Percentiles rank a stretch among this genome's conserved stretches.
Conservation (phyloP, 2,113 vertebrate species). For the Onychorhynchus coronatus region DNA sequence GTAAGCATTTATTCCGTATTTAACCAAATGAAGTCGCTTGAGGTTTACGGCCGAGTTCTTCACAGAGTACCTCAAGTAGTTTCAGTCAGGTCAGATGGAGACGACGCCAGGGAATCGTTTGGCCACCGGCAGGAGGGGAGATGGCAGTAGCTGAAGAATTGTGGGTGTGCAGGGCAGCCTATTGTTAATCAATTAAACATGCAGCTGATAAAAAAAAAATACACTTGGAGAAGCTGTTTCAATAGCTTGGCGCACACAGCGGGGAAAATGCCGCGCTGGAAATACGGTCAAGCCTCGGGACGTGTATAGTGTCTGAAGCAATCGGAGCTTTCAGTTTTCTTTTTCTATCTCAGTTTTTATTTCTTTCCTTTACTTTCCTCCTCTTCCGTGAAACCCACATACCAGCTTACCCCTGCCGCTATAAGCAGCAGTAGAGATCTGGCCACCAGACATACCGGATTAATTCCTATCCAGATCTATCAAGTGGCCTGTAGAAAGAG, state of each 20-base stretch:
- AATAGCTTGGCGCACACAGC: neutral
- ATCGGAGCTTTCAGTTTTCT: neutral
- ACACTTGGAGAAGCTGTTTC: neutral
- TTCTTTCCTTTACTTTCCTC: neutral
- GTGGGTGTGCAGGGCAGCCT: neutral
- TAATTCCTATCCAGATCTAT: neutral
- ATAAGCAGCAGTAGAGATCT: neutral
- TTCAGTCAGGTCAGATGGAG: neutral
- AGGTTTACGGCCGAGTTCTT: neutral
- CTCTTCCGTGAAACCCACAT: neutral
- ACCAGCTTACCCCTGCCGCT: neutral
- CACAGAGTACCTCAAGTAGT: neutral
- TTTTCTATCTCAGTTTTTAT: neutral
- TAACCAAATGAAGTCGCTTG: neutral
- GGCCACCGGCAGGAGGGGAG: neutral
- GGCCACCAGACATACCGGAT: neutral
- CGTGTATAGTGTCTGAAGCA: neutral
- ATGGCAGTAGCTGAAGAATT: neutral
- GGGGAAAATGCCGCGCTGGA: neutral
- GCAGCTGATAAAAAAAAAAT: neutral
- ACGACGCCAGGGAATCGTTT: neutral
- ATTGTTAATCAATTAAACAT: conserved; percentile 52
- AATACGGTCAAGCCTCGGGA: neutral
- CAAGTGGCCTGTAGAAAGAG: neutral
- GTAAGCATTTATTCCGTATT: neutral